Evolutionary conservation across 1,140 invertebrate species (phyloP), one percentile per base, ranked within the genome.

Genomic region (Aphelinus atriplicis): DNA sequence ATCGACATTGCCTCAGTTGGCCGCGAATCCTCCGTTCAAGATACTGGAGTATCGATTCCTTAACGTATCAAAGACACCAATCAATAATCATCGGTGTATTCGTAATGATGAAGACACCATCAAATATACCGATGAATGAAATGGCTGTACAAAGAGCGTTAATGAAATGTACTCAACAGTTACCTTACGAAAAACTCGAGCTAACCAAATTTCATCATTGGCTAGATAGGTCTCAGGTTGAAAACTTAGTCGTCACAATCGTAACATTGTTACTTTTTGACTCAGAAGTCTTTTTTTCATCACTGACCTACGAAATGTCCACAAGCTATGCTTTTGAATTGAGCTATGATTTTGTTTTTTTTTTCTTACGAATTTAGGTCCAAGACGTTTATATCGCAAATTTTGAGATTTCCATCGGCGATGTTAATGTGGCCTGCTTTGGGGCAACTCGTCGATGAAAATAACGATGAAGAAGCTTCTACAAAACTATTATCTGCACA

Each of bases 171-270:
- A 51, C 56, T 58, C 7, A 46, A 72, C n/a, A 60, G 9, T 62
- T 42, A 50, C 0, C 9, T 51, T 7, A 45, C 51, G 62, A 74
- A 57, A 64, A 79, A 86, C 84, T 87, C 86, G 72, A 88, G 85
- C 86, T 83, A 82, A 78, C 83, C 84, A 80, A 73, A 70, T 71
- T 80, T 86, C 86, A 86, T 88, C 86, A 87, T 81, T 65, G 80
- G 82, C 79, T 81, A 60, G 64, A 53, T 61, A 4, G 81, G 85
- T 86, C 85, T 88, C 86, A 84, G 86, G 78, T 88, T 86, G 87
- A 88, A 88, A 88, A 88, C 87, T 88, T 85, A 1, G 76, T 82
- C 79, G 76, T 77, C 86, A 87, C 73, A 72, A 64, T 75, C 65
- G 63, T 67, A 71, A 77, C 69, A 47, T 78, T 75, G 75, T 80